Evolutionary conservation across 2,113 vertebrate species (phyloP).

Genomic region (Mellivora capensis): DNA sequence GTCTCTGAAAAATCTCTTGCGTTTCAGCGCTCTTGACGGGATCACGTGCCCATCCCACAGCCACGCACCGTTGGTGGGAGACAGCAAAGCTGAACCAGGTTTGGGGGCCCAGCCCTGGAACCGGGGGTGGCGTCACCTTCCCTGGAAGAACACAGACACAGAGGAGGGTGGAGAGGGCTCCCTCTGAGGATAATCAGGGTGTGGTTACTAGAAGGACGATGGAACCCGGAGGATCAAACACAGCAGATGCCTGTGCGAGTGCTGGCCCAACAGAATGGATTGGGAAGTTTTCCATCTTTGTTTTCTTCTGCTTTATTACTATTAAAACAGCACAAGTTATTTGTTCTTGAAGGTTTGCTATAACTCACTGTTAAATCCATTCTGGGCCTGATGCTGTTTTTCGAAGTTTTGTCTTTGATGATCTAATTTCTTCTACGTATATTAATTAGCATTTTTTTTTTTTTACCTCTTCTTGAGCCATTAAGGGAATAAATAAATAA

Average conservation of each 20-base stretch:
- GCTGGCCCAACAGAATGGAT: not conserved
- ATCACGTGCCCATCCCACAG: not conserved
- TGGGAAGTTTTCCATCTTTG: conserved; percentile 6
- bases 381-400: conserved; percentile 45
- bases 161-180: not conserved
- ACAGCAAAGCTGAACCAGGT: not conserved
- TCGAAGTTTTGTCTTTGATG: conserved; percentile 29
- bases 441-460: conserved; percentile 59
- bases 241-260: not conserved
- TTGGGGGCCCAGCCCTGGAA: not conserved
- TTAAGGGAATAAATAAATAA: conserved; percentile 25
- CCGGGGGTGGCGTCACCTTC: not conserved
- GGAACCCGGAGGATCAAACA: not conserved
- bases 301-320: not conserved
- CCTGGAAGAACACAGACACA: not conserved
- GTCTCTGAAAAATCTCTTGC: not conserved
- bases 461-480: conserved; percentile 44
- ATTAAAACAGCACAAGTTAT: conserved; percentile 31
- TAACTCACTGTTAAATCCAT: conserved; percentile 12
- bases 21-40: not conserved
- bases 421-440: not conserved
- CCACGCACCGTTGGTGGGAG: not conserved
- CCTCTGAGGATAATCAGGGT: not conserved
- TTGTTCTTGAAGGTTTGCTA: conserved; percentile 39
- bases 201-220: not conserved